Evolutionary conservation across 2,113 vertebrate species (phyloP).

Genomic region (Neoarius graeffei): DNA sequence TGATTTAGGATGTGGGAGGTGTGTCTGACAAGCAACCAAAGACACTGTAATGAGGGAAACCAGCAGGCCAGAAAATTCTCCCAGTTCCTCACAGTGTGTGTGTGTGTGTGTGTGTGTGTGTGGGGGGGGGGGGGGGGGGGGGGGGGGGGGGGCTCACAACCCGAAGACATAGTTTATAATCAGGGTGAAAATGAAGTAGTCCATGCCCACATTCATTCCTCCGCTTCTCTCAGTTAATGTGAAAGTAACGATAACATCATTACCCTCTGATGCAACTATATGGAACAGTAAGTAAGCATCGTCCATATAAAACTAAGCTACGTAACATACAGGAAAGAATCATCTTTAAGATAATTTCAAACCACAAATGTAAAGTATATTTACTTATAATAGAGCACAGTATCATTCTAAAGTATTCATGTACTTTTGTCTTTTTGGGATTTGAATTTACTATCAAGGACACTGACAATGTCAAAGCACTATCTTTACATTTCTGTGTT

Average conservation of each 20-base stretch:
- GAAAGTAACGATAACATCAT: conserved; percentile 12
- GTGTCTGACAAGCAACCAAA: conserved; percentile 56
- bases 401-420: not conserved
- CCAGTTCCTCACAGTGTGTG: not conserved
- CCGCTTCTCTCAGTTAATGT: not conserved
- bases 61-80: conserved; percentile 35
- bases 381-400: not conserved
- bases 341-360: not conserved
- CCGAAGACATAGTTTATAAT: conserved; percentile 14
- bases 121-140: not conserved
- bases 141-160: not conserved
- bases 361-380: not conserved
- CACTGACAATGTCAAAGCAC: not conserved
- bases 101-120: no score
- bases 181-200: not conserved
- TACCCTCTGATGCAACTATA: not conserved
- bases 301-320: not conserved
- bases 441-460: not conserved
- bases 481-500: not conserved
- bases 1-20: conserved; percentile 63
- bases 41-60: conserved; percentile 43
- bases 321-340: not conserved
- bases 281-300: not conserved
- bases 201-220: not conserved
- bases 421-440: not conserved